Conservation (phyloP, 1,140 invertebrate genomes). For the Streblospio benedicti region DNA sequence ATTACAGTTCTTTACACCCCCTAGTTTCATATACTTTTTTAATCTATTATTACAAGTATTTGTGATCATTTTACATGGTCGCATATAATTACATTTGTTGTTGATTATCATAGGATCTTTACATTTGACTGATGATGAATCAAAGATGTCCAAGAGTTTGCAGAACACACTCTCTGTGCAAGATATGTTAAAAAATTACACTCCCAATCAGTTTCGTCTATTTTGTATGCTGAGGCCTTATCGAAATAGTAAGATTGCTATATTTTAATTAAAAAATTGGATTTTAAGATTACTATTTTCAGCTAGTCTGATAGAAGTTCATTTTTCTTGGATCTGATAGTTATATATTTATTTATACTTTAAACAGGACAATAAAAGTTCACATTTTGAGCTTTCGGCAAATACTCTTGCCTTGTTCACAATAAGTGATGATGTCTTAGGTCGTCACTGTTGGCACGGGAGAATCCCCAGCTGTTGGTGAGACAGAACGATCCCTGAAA, state of each 20-base stretch:
- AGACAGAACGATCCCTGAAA: too few relatives aligned
- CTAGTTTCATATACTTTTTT: too few relatives aligned
- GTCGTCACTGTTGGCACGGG: too few relatives aligned
- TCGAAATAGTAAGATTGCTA: neutral
- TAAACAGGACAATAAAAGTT: too few relatives aligned
- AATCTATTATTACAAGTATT: constrained; percentile 10
- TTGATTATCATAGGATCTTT: constrained; percentile 70
- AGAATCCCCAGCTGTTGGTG: too few relatives aligned
- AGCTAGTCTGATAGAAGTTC: neutral
- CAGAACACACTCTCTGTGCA: constrained; percentile 98
- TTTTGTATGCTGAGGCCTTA: constrained; percentile 89
- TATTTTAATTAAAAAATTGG: neutral
- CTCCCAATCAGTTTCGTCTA: constrained; percentile 78
- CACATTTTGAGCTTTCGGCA: too few relatives aligned
- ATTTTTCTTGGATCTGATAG: neutral
- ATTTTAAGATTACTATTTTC: neutral
- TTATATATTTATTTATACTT: neutral
- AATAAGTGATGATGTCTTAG: too few relatives aligned
- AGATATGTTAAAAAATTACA: constrained; percentile 77
- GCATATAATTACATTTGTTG: constrained; percentile 96
- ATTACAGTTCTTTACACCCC: neutral
- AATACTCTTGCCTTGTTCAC: too few relatives aligned
- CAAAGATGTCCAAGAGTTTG: constrained; percentile 99
- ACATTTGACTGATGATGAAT: constrained; percentile 75
- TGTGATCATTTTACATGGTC: constrained; percentile 79